These are phyloP conservation scores for Drosophila sulfurigaster DNA, from an alignment of 1,140 invertebrate genomes.

Conservation along the genomic window DNA sequence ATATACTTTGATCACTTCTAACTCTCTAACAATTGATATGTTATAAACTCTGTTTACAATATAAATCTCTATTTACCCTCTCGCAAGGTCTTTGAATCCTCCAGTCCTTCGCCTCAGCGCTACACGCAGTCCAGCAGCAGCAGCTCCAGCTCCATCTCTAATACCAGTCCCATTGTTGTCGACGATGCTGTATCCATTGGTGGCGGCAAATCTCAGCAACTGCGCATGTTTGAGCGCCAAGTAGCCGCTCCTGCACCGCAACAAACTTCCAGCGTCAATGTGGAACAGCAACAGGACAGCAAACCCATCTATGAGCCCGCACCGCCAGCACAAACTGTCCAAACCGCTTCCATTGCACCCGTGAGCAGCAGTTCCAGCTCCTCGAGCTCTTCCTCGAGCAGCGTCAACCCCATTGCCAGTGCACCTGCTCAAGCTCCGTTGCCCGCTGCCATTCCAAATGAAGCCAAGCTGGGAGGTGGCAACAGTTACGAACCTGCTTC, in stretches of 20 bases:
- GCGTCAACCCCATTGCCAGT: not conserved
- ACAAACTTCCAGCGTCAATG: slow-evolving; percentile 51
- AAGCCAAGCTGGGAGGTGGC: slow-evolving; percentile 25
- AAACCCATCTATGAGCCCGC: slow-evolving; percentile 70
- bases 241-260: slow-evolving; percentile 62
- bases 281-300: slow-evolving; percentile 54
- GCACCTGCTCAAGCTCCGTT: slow-evolving; percentile 5
- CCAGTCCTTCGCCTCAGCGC: slow-evolving; percentile 67
- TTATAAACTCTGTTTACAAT: too few relatives aligned
- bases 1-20: too few relatives aligned
- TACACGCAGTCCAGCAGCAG: slow-evolving; percentile 59
- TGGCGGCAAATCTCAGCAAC: slow-evolving; percentile 49
- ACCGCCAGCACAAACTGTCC: slow-evolving; percentile 14
- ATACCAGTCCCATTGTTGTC: slow-evolving; percentile 15
- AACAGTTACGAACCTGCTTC: slow-evolving; percentile 44
- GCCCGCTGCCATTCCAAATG: slow-evolving; percentile 30
- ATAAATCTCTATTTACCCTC: too few relatives aligned
- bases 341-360: slow-evolving; percentile 26
- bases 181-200: slow-evolving; percentile 60
- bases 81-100: slow-evolving; percentile 70
- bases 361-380: slow-evolving; percentile 17
- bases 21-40: too few relatives aligned
- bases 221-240: slow-evolving; percentile 78
- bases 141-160: slow-evolving; percentile 29
- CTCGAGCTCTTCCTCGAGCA: slow-evolving; percentile 22